These are phyloP conservation scores for Papilio elwesi DNA, from an alignment of 2,888 invertebrate species.

Conservation along the genomic window DNA sequence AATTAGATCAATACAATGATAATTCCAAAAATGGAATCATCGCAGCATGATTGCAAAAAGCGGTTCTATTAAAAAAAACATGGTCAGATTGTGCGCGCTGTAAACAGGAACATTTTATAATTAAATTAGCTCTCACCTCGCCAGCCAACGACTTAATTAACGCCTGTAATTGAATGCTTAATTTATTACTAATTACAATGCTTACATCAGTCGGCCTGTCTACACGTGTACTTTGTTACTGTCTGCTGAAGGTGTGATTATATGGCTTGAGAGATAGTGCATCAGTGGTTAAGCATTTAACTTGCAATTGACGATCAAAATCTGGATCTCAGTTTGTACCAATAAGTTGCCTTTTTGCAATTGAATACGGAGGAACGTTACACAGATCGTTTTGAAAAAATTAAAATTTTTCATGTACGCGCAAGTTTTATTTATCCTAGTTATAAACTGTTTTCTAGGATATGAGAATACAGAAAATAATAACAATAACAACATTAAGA, in stretches of 20 bases:
- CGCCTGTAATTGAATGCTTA: constrained; percentile 73
- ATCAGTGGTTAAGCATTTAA: neutral
- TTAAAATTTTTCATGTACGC: no score
- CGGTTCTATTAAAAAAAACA: constrained; percentile 18
- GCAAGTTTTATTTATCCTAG: no score
- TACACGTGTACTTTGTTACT: neutral
- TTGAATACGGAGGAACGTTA: no score
- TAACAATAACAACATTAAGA: no score
- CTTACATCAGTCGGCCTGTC: constrained; percentile 35
- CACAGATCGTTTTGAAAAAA: no score
- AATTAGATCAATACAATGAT: neutral
- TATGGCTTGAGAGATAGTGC: neutral
- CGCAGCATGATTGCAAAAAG: neutral
- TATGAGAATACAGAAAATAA: no score
- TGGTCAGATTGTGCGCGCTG: neutral
- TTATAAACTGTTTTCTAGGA: no score
- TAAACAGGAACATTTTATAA: constrained; percentile 53
- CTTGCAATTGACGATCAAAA: no score
- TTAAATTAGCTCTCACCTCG: constrained; percentile 59
- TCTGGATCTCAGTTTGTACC: no score
- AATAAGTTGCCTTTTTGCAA: no score
- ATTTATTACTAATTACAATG: constrained; percentile 72
- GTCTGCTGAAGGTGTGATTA: neutral
- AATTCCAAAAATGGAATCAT: neutral
- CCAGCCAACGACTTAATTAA: constrained; percentile 64